These are phyloP conservation scores for Andinoacara biseriatus DNA, from an alignment of 2,113 vertebrate species.

Conservation along the genomic window DNA sequence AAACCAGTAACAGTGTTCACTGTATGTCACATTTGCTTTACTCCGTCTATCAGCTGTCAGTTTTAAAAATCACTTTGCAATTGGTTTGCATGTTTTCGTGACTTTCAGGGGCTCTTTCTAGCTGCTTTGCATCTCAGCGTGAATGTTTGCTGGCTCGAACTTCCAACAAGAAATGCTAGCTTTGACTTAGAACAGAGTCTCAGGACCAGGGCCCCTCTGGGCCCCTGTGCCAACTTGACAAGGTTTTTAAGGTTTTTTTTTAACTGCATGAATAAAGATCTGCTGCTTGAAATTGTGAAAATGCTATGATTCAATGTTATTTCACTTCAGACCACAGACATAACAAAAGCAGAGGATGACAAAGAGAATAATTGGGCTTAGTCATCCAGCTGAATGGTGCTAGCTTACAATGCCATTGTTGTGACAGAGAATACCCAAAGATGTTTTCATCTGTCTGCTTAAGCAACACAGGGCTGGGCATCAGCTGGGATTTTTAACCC, in stretches of 20 bases:
- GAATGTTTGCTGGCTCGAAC: too few relatives aligned
- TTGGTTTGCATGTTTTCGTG: too few relatives aligned
- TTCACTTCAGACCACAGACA: conserved; percentile 21
- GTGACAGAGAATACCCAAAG: conserved; percentile 7
- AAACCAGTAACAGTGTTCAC: not conserved
- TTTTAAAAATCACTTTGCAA: not conserved
- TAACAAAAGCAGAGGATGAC: conserved; percentile 35
- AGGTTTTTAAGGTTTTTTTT: not conserved
- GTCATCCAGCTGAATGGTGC: conserved; percentile 42
- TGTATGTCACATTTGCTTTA: not conserved
- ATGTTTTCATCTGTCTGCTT: conserved; percentile 25
- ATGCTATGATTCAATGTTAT: conserved; percentile 17
- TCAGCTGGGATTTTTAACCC: conserved; percentile 6
- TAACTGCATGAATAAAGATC: not conserved
- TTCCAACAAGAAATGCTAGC: too few relatives aligned
- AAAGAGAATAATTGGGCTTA: conserved; percentile 41
- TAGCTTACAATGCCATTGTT: conserved; percentile 35
- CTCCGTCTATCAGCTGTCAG: not conserved
- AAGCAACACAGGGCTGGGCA: conserved; percentile 31
- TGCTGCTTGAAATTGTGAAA: conserved; percentile 15
- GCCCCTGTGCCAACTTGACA: not conserved
- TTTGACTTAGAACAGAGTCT: too few relatives aligned
- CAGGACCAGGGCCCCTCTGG: not conserved
- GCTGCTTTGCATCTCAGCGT: too few relatives aligned
- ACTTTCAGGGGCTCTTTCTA: too few relatives aligned